Percentiles rank a stretch among this genome's conserved stretches.
Conservation (phyloP, 2,113 vertebrate species). For the Heterotis niloticus region DNA sequence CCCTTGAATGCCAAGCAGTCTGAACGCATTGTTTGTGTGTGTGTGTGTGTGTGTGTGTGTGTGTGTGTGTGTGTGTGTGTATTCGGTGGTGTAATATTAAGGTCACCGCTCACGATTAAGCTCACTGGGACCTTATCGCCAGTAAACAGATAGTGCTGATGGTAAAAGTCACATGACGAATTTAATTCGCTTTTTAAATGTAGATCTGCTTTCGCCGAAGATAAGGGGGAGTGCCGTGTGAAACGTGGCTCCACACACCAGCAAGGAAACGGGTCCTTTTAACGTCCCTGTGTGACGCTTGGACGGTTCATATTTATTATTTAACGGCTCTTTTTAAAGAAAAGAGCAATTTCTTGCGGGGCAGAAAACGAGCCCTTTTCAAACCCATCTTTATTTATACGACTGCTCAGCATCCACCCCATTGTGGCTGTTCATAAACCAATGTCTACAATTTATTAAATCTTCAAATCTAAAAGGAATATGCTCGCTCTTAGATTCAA, state of each 20-base stretch:
- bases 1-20: not conserved
- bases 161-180: not conserved
- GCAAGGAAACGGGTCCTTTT: not conserved
- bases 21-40: not conserved
- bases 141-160: conserved; percentile 1
- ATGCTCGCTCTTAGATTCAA: not conserved
- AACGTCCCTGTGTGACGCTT: not conserved
- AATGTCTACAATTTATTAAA: not conserved
- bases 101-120: conserved; percentile 16
- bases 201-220: conserved; percentile 3
- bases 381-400: not conserved
- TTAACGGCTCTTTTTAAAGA: conserved; percentile 16
- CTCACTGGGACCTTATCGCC: conserved; percentile 16
- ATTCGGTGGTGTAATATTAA: conserved; percentile 8
- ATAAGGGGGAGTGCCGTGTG: not conserved
- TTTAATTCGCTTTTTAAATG: conserved; percentile 22
- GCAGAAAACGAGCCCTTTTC: not conserved
- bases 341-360: not conserved
- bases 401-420: not conserved
- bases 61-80: too few species aligned
- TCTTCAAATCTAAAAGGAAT: not conserved
- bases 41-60: not conserved
- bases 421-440: not conserved
- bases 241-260: conserved; percentile 1
- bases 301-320: conserved; percentile 23